Base-by-base conservation (phyloP, 64 coral and sea anemone genomes). In the Pachyseris speciosa region DNA sequence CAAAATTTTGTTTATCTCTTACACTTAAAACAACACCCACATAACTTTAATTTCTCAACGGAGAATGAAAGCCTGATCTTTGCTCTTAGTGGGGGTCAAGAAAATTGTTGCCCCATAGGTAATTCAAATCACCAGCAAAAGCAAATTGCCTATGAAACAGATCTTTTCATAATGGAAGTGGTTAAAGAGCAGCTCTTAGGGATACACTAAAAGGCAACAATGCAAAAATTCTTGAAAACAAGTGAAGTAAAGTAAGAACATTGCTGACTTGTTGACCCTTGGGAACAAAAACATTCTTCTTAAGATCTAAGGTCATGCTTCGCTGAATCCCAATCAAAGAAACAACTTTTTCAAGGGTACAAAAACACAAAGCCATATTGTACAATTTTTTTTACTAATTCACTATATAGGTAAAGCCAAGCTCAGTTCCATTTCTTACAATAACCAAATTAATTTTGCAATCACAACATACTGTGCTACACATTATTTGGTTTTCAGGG, bases 281-380 rank as follows among this genome's bases (percentile, higher is more conserved):
- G 48, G 34, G 52, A 81, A 81, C 77, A 60, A 81, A 81, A 81
- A 81, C 77, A 81, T 81, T 52, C 77, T 81, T 81, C 52, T 81
- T 81, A 81, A 81, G 52, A 61, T 76, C 33, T 22, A 38, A 27
- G 77, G 77, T 81, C 77, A 81, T 26, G 52, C 32, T 81, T 61
- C 17, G 33, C 19, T 81, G 77, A 81, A 27, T 63, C 22, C 20
- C 22, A n/a, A 61, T 59, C 32, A 81, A 26, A 81, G 55, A 81
- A 81, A 81, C 53, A 63, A 81, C 77, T 80, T 81, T 60, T 61
- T 81, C 55, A 58, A 81, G 53, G 22, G 36, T 63, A 15, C 32
- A 42, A 81, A 81, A 78, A 80, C 52, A 81, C 16, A 37, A 63
- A 4, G 53, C 34, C 26, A n/a, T n/a, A n/a, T n/a, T n/a, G n/a